These are phyloP conservation scores for Polypedilum pembai DNA, from an alignment of 1,140 invertebrate genomes.

Conservation along the genomic window DNA sequence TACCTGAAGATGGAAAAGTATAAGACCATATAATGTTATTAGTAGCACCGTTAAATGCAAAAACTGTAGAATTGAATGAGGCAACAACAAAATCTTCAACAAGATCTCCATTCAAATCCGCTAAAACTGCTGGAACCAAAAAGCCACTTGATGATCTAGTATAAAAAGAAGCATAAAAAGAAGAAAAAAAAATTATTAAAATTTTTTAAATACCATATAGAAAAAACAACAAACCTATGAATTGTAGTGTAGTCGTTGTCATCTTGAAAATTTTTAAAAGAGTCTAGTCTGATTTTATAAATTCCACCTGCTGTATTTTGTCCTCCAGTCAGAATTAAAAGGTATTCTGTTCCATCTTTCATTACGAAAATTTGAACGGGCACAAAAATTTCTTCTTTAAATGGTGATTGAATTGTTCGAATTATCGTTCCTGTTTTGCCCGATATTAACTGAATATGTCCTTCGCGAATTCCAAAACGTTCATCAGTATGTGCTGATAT, in stretches of 20 bases:
- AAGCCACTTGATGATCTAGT: slow-evolving; percentile 46
- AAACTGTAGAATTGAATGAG: slow-evolving; percentile 63
- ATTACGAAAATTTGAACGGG: slow-evolving; percentile 44
- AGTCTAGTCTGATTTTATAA: slow-evolving; percentile 52
- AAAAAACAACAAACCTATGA: slow-evolving; percentile 31
- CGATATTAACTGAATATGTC: slow-evolving; percentile 61
- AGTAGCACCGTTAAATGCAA: slow-evolving; percentile 63
- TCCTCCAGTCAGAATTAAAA: slow-evolving; percentile 64
- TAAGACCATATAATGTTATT: slow-evolving; percentile 65
- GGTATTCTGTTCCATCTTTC: slow-evolving; percentile 39
- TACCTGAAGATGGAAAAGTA: slow-evolving; percentile 54
- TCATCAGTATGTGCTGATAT: slow-evolving; percentile 59
- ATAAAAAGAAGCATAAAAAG: no score
- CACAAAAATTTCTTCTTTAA: slow-evolving; percentile 62
- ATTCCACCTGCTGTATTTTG: slow-evolving; percentile 64
- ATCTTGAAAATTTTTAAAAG: slow-evolving; percentile 43
- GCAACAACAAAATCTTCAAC: slow-evolving; percentile 65
- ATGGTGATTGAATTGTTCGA: slow-evolving; percentile 55
- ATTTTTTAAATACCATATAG: no score
- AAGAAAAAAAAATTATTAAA: no score
- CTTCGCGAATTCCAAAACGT: slow-evolving; percentile 44
- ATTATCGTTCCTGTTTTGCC: slow-evolving; percentile 61
- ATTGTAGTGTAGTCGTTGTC: slow-evolving; percentile 44
- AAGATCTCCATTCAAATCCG: slow-evolving; percentile 67
- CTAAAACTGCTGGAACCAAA: slow-evolving; percentile 60